Evolutionary conservation across 2,113 vertebrate genomes (phyloP).

Genomic region (Spilogale gracilis): DNA sequence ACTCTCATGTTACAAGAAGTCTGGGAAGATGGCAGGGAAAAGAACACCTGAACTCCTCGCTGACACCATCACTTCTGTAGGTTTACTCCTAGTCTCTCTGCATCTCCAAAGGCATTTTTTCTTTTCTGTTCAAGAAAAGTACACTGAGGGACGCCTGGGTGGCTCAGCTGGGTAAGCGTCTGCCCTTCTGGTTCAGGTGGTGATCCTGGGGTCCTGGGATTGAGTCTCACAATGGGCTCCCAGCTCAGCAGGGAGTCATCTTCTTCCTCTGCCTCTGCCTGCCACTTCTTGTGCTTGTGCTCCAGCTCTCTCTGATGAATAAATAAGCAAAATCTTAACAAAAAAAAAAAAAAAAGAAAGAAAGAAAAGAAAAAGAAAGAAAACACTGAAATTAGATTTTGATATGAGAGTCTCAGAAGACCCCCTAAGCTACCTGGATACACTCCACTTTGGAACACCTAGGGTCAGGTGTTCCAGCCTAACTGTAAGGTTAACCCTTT

Average conservation of each 20-base stretch:
- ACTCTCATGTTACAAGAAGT: neutral
- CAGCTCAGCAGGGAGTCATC: no score
- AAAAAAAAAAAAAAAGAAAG: no score
- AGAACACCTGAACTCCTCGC: neutral
- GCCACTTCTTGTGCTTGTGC: no score
- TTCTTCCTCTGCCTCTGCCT: no score
- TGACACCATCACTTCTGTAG: neutral
- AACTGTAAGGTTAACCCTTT: neutral
- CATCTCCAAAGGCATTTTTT: neutral
- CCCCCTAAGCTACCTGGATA: no score
- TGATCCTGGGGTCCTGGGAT: no score
- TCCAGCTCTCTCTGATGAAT: no score
- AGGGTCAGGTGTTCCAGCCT: neutral
- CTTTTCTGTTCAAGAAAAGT: neutral
- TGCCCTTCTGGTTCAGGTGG: no score
- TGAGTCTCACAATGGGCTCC: no score
- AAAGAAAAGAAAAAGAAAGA: neutral
- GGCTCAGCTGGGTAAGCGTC: no score
- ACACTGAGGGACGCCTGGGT: neutral
- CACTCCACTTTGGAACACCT: neutral
- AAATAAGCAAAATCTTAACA: no score
- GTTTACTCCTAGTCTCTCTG: neutral
- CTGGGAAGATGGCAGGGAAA: neutral
- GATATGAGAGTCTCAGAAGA: neutral
- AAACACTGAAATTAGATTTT: neutral